Evolutionary conservation across 1,140 invertebrate species (phyloP), one percentile per base, ranked within the genome.

Genomic region (Drosophila kohkoa): DNA sequence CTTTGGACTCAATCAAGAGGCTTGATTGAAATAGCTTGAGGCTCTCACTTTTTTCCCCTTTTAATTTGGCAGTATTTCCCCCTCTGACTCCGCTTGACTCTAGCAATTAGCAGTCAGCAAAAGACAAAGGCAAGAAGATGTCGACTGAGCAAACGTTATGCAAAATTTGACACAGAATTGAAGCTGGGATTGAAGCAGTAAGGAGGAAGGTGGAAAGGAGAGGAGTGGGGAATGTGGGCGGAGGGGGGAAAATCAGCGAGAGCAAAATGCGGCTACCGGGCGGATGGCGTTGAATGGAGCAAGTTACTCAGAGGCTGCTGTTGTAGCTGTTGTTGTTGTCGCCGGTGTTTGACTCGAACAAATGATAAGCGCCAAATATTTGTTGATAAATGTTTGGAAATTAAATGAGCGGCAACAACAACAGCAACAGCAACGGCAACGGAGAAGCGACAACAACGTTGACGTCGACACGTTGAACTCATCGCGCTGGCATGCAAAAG

Each of bases 301-400:
- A 20, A 20, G 51, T 13, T 65, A n/a, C 51, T 25, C 35, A 25
- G 32, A 20, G 7, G 48, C 4, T 48, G 10, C 16, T 54, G 16
- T 43, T 45, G 3, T 25, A 1, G 20, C 13, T 52, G 46, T 28
- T 62, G 46, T 54, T 55, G 51, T 10, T 41, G 28, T 45, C 11
- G 45, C 6, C 28, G 20, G 13, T 77, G 77, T 76, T 86, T 81
- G 63, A 28, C 43, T 70, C 45, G 76, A 80, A 69, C 82, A 86
- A 86, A 86, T 87, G 83, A 87, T 87, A 87, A 87, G 83, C 79
- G 57, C 63, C 77, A 88, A 88, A 88, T 88, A 88, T 88, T 88
- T 88, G 83, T 88, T 78, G 67, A 83, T 89, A 88, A 88, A 88
- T 88, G 85, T 88, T 88, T 88, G 77, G 59, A 89, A 88, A 88